Evolutionary conservation across 2,113 vertebrate genomes (phyloP), one percentile per base, ranked within the genome.

Genomic region (Coryphaenoides rupestris): DNA sequence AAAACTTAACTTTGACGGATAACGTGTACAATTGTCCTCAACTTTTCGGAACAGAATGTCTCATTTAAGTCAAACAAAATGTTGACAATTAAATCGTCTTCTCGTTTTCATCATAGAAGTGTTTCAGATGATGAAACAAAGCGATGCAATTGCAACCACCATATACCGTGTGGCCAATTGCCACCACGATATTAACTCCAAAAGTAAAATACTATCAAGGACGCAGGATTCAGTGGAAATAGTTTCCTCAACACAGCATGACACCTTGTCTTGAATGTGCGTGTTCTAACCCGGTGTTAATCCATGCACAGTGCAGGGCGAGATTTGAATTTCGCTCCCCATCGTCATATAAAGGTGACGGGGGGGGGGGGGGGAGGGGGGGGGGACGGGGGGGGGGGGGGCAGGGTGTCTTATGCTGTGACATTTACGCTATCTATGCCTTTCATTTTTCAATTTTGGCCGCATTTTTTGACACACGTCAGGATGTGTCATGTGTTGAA

Each of bases 381-480:
- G n/a, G n/a, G n/a, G n/a, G n/a, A n/a, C n/a, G n/a, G n/a, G n/a
- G n/a, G n/a, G n/a, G 17, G 47, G 16, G 19, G 17, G 47, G 16
- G 19, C 63, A 72, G n/a, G 52, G 21, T 71, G 71, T 69, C 65
- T 63, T 62, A 63, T 57, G 49, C 63, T 59, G 68, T 81, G 76
- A 79, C 74, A 79, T 82, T 82, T 78, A 71, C 53, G 52, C 21
- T 63, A 67, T 63, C 47, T 23, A 9, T 70, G 46, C 19, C 54
- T 62, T 33, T 76, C 62, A 64, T 78, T 74, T 83, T 75, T 78
- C 62, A 62, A 65, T 83, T 72, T 72, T 66, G 70, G 72, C 71
- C 76, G 66, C 62, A 55, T 65, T 73, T 45, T n/a, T 69, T 75
- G 63, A 68, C 12, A 46, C 49, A 68, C 69, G 73, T 75, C 64